Percentiles rank a stretch among this genome's conserved stretches.
These are phyloP conservation scores for Sceloporus undulatus DNA, from an alignment of 2,113 vertebrate genomes.

Conservation along the genomic window DNA sequence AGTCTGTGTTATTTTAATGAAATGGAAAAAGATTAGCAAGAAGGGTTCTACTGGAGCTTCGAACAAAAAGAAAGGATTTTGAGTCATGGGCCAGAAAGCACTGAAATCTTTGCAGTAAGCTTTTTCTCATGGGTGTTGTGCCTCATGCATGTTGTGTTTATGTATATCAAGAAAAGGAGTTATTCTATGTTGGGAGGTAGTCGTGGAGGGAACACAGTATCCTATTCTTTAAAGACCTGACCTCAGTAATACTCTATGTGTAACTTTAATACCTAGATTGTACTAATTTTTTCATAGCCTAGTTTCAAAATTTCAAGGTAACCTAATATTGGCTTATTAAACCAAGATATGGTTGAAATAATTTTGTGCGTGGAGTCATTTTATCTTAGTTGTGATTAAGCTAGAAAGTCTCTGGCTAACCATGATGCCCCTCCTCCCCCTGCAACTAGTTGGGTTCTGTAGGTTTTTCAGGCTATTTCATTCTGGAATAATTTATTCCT, in stretches of 20 bases:
- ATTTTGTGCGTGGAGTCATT: not conserved
- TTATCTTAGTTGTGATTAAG: not conserved
- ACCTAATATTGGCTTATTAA: not conserved
- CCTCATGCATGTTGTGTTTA: not conserved
- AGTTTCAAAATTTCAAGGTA: no score
- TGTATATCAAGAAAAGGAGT: not conserved
- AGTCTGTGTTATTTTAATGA: constrained; percentile 74
- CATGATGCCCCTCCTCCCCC: no score
- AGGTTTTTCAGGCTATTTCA: no score
- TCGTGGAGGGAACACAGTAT: not conserved
- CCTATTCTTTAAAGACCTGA: not conserved
- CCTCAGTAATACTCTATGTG: not conserved
- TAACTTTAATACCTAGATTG: not conserved
- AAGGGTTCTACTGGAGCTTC: constrained; percentile 64
- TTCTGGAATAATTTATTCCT: no score
- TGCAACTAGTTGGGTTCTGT: no score
- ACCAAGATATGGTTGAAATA: no score
- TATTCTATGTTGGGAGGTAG: not conserved
- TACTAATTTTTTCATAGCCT: no score
- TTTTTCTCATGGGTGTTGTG: not conserved
- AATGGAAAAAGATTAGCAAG: constrained; percentile 72
- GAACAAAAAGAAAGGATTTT: constrained; percentile 58
- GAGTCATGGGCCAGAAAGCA: constrained; percentile 44
- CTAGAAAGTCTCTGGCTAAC: not conserved
- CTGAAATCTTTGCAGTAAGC: not conserved